These are phyloP conservation scores for Borostomias antarcticus DNA, from an alignment of 2,797 vertebrate genomes.

Conservation along the genomic window DNA sequence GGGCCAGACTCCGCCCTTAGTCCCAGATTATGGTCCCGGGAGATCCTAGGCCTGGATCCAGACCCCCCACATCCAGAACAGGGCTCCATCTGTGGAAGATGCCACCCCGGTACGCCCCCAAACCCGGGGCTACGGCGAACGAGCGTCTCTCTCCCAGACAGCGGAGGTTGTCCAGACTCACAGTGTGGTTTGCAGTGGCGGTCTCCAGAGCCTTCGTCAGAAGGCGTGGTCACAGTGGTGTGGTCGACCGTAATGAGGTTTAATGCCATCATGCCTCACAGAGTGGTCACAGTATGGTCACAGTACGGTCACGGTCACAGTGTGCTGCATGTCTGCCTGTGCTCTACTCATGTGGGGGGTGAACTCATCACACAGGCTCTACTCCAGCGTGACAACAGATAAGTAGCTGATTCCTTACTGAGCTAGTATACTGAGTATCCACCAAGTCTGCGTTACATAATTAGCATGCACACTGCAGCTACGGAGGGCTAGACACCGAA, in stretches of 20 bases:
- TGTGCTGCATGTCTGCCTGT: slow-evolving; percentile 48
- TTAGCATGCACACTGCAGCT: not conserved
- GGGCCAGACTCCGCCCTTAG: too few species aligned
- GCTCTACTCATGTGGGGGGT: not conserved
- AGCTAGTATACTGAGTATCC: too few species aligned
- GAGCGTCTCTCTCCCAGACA: slow-evolving; percentile 26
- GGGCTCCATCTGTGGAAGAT: too few species aligned
- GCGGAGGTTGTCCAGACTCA: slow-evolving; percentile 66
- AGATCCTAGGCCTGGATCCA: too few species aligned
- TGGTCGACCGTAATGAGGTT: slow-evolving; percentile 22
- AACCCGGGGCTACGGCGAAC: not conserved
- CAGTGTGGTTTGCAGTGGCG: slow-evolving; percentile 53
- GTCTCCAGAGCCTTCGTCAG: slow-evolving; percentile 29
- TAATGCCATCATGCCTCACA: slow-evolving; percentile 42
- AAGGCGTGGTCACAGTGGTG: slow-evolving; percentile 22
- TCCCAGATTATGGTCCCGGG: too few species aligned
- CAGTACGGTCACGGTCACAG: slow-evolving; percentile 30
- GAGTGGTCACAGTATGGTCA: slow-evolving; percentile 60
- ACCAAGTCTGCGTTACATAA: not conserved
- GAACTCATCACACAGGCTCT: slow-evolving; percentile 44
- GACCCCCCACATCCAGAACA: too few species aligned
- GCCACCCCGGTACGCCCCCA: too few species aligned
- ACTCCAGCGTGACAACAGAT: slow-evolving; percentile 27
- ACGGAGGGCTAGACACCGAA: not conserved
- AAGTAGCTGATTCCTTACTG: too few species aligned